phyloP scores from a whole-genome alignment of 2,888 invertebrate species.

The Tortricodes alternella region DNA sequence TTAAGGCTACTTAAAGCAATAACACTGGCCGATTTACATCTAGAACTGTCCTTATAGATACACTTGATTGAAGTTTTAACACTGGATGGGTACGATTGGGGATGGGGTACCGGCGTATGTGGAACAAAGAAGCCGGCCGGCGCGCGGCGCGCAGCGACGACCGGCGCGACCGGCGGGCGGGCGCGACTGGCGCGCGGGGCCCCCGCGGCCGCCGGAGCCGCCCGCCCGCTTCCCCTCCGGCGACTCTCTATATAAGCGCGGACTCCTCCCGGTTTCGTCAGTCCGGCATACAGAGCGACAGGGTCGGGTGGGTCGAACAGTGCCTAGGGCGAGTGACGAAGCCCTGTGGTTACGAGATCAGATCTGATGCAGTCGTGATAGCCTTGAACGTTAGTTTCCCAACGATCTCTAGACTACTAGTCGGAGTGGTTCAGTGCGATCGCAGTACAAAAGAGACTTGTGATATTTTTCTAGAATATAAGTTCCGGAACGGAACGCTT shows the following conservation, averaged over 20 bases:
- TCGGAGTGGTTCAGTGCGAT: slow-evolving; percentile 74
- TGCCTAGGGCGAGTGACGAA: slow-evolving; percentile 75
- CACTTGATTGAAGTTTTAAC: slow-evolving; percentile 1
- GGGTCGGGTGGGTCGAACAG: slow-evolving; percentile 75
- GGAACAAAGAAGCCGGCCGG: slow-evolving; percentile 81
- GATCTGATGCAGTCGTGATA: slow-evolving; percentile 79
- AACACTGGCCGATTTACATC: slow-evolving; percentile 12
- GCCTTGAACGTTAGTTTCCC: slow-evolving; percentile 68
- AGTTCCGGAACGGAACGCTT: slow-evolving; percentile 74
- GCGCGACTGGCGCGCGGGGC: slow-evolving; percentile 72
- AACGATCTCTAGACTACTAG: slow-evolving; percentile 78
- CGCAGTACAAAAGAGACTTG: slow-evolving; percentile 82
- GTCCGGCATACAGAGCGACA: slow-evolving; percentile 78
- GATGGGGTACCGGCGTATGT: slow-evolving; percentile 39
- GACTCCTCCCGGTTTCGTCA: slow-evolving; percentile 66
- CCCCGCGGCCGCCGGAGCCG: slow-evolving; percentile 67
- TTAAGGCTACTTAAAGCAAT: slow-evolving; percentile 4
- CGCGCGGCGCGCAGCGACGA: slow-evolving; percentile 37
- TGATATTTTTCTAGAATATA: slow-evolving; percentile 81
- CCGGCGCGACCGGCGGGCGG: slow-evolving; percentile 44
- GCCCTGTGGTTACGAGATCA: slow-evolving; percentile 81
- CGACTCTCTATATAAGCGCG: slow-evolving; percentile 74
- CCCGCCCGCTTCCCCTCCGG: slow-evolving; percentile 65
- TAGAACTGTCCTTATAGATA: slow-evolving; percentile 15
- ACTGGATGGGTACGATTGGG: background rate